Evolutionary conservation across 2,797 vertebrate genomes (phyloP).

Genomic region (Hippocampus kuda): DNA sequence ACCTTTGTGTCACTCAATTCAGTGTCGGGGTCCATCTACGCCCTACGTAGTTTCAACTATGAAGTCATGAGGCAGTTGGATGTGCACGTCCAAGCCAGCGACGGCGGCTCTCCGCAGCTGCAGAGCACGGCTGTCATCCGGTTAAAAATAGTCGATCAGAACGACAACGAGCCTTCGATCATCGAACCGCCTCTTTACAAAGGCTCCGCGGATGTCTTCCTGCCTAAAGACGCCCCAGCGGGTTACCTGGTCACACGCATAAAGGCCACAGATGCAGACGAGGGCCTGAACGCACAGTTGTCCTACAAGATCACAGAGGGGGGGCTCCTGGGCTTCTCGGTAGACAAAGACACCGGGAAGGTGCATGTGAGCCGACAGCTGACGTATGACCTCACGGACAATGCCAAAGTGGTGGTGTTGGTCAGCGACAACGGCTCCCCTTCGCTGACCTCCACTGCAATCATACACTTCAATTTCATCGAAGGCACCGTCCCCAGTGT

Average conservation of each 20-base stretch:
- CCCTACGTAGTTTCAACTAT: slow-evolving; percentile 88
- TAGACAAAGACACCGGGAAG: slow-evolving; percentile 81
- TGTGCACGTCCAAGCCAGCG: slow-evolving; percentile 80
- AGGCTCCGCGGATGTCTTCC: slow-evolving; percentile 77
- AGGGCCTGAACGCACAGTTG: slow-evolving; percentile 80
- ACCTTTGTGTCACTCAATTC: slow-evolving; percentile 89
- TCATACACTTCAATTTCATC: slow-evolving; percentile 76
- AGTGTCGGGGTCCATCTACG: slow-evolving; percentile 83
- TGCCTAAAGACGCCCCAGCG: slow-evolving; percentile 76
- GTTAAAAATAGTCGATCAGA: slow-evolving; percentile 86
- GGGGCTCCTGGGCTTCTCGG: slow-evolving; percentile 74
- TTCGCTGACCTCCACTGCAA: slow-evolving; percentile 74
- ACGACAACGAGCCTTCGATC: slow-evolving; percentile 83
- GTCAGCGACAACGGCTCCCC: slow-evolving; percentile 81
- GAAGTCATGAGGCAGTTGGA: slow-evolving; percentile 83
- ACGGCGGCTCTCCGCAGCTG: slow-evolving; percentile 84
- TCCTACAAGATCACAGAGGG: slow-evolving; percentile 77
- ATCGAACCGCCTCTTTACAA: slow-evolving; percentile 77
- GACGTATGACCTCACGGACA: slow-evolving; percentile 74
- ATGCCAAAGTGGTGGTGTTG: slow-evolving; percentile 72
- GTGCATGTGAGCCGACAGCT: slow-evolving; percentile 76
- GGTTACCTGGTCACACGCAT: slow-evolving; percentile 82
- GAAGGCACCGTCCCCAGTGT: slow-evolving; percentile 69
- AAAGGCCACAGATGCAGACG: slow-evolving; percentile 82
- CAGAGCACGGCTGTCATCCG: slow-evolving; percentile 79